phyloP scores from a whole-genome alignment of 2,113 vertebrate species.

The Hydrolagus affinis region DNA sequence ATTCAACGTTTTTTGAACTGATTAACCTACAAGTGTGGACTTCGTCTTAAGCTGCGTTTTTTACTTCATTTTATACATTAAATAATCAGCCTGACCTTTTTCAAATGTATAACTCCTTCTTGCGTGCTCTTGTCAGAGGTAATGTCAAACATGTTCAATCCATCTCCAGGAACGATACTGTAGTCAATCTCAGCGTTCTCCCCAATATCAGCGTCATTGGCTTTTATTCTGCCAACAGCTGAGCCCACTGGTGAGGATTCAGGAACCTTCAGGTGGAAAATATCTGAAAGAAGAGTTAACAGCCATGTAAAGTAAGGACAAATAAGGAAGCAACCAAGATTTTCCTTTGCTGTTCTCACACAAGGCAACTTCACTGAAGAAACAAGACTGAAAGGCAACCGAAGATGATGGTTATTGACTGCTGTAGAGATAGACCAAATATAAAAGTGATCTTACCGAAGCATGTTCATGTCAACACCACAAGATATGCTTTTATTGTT shows the following conservation, averaged over 20 bases:
- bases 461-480: not conserved
- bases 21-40: too few relatives aligned
- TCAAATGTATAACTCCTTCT: slow-evolving; percentile 84
- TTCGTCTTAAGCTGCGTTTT: not conserved
- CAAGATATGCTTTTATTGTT: not conserved
- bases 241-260: slow-evolving; percentile 81
- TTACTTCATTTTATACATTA: slow-evolving; percentile 23
- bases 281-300: slow-evolving; percentile 59
- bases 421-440: too few relatives aligned
- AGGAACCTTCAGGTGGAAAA: slow-evolving; percentile 88
- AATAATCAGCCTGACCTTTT: slow-evolving; percentile 61
- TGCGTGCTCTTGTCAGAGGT: slow-evolving; percentile 84
- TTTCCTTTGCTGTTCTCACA: not conserved
- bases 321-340: not conserved
- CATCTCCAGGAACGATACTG: slow-evolving; percentile 89
- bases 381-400: not conserved
- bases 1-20: too few relatives aligned
- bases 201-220: slow-evolving; percentile 86
- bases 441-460: not conserved
- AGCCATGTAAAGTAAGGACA: not conserved
- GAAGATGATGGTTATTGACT: not conserved
- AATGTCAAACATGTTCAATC: slow-evolving; percentile 88
- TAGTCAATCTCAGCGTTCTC: slow-evolving; percentile 91
- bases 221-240: slow-evolving; percentile 84
- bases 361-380: not conserved